Percentiles rank a stretch among this genome's conserved stretches.
Conservation (phyloP, 2,113 vertebrate species). For the Hemicordylus capensis region DNA sequence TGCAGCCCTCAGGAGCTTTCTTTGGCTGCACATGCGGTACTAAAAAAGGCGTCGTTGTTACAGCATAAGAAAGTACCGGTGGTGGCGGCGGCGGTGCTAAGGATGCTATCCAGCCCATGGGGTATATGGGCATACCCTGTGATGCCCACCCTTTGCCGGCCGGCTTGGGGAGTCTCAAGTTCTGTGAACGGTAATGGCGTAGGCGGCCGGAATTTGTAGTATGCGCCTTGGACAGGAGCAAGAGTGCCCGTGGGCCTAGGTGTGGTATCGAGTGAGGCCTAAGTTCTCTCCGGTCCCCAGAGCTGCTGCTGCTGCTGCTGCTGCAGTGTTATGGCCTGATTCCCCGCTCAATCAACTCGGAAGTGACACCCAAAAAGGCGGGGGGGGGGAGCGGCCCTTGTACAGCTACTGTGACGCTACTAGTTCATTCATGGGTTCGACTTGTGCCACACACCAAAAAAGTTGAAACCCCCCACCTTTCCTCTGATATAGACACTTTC, state of each 20-base stretch:
- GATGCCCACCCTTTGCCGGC: neutral
- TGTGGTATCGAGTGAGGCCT: neutral
- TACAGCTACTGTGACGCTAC: no score
- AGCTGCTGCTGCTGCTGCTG: neutral
- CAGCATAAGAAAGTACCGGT: neutral
- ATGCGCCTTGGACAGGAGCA: neutral
- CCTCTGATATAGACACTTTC: no score
- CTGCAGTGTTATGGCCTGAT: no score
- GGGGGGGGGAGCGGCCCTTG: no score
- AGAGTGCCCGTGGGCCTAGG: neutral
- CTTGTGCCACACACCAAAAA: no score
- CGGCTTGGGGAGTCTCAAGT: neutral
- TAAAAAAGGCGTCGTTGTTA: neutral
- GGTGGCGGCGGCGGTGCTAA: neutral
- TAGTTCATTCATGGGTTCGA: no score
- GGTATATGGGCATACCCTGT: neutral
- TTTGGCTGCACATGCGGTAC: neutral
- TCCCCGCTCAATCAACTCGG: no score
- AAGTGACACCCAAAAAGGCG: no score
- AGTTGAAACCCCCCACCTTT: no score
- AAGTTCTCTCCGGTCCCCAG: neutral
- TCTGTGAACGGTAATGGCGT: neutral
- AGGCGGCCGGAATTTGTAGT: neutral
- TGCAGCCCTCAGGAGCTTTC: neutral
- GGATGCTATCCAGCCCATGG: neutral